Evolutionary conservation across 2,888 invertebrate species (phyloP), one percentile per base, ranked within the genome.

Genomic region (Hirudinaria manillensis): DNA sequence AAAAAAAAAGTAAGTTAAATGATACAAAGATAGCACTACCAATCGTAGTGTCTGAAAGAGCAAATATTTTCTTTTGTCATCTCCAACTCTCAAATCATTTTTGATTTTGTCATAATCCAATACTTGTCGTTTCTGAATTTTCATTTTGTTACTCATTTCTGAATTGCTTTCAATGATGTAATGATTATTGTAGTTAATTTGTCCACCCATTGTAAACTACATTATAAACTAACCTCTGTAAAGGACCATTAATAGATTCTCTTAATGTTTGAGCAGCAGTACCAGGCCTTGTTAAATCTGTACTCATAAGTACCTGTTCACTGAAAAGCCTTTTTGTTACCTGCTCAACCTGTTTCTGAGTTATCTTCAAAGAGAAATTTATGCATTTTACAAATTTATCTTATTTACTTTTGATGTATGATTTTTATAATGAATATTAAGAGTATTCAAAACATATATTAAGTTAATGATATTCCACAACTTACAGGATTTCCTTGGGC

Each of bases 191-290:
- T 3, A 45, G 45, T 45, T 45, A 45, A 4, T 45, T 16, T 45
- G 45, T n/a, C n/a, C 45, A 16, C 13, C 16, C 45, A 45, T 45
- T 38, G 38, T 10, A 45, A 45, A 45, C 16, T 16, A 45, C 10
- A 45, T 45, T 16, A 7, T 45, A 16, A 45, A 45, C 45, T 7
- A 45, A 45, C 45, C 45, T 45, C 45, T 45, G 45, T 10, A n/a
- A n/a, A 61, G 61, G 29, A 16, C 13, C 7, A n/a, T 10, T 29
- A 61, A 61, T 29, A 19, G 61, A 61, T 29, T 61, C 24, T 29
- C 61, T 61, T n/a, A 61, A 61, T 13, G 61, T 61, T 16, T 16
- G 61, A 24, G 61, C 61, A 27, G 61, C 61, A n/a, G 61, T 61
- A 27, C 61, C 61, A 27, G 56, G 61, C 29, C 61, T 24, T 27